Percentiles rank a stretch among this genome's conserved stretches.
These are phyloP conservation scores for Rambutsinella grinnellia DNA, from an alignment of 2,888 invertebrate species.

Conservation along the genomic window DNA sequence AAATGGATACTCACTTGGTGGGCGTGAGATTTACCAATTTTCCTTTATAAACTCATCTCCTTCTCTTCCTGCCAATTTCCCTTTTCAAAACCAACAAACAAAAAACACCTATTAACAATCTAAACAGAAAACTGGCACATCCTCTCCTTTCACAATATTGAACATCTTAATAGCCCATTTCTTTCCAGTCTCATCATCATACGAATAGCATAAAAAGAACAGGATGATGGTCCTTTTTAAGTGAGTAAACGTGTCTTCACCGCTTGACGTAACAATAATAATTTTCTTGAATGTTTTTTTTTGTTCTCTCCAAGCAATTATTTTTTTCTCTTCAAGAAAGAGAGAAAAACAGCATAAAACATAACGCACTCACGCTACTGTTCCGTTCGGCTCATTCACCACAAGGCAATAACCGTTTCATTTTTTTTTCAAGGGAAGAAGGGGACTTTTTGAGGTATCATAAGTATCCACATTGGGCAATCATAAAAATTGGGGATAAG, in stretches of 20 bases:
- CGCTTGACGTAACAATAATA: conserved; percentile 19
- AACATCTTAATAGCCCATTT: conserved; percentile 35
- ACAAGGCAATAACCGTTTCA: too few species aligned
- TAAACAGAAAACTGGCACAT: background rate
- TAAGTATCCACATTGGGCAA: conserved; percentile 26
- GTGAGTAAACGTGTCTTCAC: conserved; percentile 43
- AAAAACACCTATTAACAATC: background rate
- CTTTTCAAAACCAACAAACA: conserved; percentile 21
- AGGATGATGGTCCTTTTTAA: conserved; percentile 33
- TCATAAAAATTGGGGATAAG: conserved; percentile 11
- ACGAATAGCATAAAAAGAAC: conserved; percentile 28
- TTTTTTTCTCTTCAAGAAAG: background rate
- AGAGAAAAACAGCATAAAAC: conserved; percentile 1
- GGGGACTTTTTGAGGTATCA: conserved; percentile 21
- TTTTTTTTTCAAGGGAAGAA: too few species aligned
- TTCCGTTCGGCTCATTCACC: background rate
- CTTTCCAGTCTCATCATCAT: background rate
- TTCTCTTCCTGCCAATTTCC: conserved; percentile 29
- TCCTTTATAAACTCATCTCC: conserved; percentile 2
- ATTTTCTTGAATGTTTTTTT: background rate
- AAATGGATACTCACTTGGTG: background rate
- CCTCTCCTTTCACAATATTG: conserved; percentile 46
- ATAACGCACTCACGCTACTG: background rate
- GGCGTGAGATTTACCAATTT: conserved; percentile 13
- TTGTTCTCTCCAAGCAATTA: conserved; percentile 3